Evolutionary conservation across 2,113 vertebrate genomes (phyloP), one percentile per base, ranked within the genome.

Genomic region (Theristicus caerulescens): DNA sequence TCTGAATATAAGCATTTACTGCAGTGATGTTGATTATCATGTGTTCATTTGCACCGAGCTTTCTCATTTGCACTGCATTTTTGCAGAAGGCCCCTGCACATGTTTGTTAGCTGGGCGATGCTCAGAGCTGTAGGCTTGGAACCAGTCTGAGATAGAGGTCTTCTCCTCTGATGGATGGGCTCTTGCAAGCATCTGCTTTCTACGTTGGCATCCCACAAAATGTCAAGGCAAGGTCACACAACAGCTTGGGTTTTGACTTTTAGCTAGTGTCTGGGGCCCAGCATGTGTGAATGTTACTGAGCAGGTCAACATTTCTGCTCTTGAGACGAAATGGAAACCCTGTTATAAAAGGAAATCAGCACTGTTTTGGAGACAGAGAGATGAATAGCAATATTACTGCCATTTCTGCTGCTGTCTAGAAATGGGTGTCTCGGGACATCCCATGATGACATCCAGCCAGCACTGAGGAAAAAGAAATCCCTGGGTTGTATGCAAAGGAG

Each of bases 221-320:
- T 32, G 22, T 17, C 46, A 73, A 62, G 69, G 31, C 34, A 47
- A 83, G 29, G 54, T 77, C 52, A 73, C 24, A 22, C 16, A 67
- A 32, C 24, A 82, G 32, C 36, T 74, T 82, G 70, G 10, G 17
- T 49, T 90, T 67, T 82, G 65, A 52, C 38, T 90, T 82, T 66
- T 54, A 70, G 34, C 42, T 58, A 6, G 2, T 40, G 20, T 44
- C 46, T 3, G 2, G 38, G 21, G 31, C 29, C 34, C 27, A 78
- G 36, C 1, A 2, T 16, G 18, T 74, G 31, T 52, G 55, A 66
- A 14, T 90, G 54, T 74, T 66, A 18, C 13, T 58, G 55, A 86
- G 8, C 20, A 70, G 31, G 20, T 4, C 0, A 0, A 42, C 0
- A 2, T 57, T 94, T 72, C 58, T 83, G 47, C 44, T 80, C 44